phyloP scores from a whole-genome alignment of 2,797 vertebrate genomes.

The Crax fasciolata region DNA sequence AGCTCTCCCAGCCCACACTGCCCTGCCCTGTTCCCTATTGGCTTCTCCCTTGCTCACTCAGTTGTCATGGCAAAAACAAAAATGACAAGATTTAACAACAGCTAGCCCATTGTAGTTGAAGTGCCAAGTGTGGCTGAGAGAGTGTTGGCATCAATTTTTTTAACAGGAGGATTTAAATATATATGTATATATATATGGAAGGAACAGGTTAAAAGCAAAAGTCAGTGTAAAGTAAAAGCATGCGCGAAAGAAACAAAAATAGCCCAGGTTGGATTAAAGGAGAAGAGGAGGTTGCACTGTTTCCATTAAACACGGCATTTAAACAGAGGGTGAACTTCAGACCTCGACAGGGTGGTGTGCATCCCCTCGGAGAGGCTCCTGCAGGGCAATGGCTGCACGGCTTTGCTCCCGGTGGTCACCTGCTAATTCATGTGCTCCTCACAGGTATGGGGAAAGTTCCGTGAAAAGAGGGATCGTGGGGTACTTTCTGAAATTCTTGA shows the following conservation, averaged over 20 bases:
- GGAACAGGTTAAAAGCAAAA: background rate
- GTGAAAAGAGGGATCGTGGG: rapidly evolving
- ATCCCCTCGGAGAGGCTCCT: background rate
- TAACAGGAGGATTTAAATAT: background rate
- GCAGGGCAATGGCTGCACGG: rapidly evolving
- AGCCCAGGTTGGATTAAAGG: background rate
- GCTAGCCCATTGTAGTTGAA: background rate
- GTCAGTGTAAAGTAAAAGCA: rapidly evolving
- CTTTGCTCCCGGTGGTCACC: background rate
- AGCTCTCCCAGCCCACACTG: background rate
- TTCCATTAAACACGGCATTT: slow-evolving; percentile 20
- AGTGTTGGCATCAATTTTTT: background rate
- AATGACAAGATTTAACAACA: background rate
- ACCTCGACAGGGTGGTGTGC: background rate
- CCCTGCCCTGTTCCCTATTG: background rate
- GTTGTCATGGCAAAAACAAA: background rate
- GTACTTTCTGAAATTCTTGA: rapidly evolving
- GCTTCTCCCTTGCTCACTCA: rapidly evolving
- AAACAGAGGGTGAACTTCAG: background rate
- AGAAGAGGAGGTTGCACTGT: background rate
- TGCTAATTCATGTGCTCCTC: background rate
- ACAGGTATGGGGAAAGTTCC: background rate
- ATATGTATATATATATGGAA: background rate
- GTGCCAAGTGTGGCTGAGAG: background rate
- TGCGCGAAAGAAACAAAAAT: background rate